Base-by-base conservation (phyloP, 2,888 invertebrate genomes). In the Oligia strigilis region DNA sequence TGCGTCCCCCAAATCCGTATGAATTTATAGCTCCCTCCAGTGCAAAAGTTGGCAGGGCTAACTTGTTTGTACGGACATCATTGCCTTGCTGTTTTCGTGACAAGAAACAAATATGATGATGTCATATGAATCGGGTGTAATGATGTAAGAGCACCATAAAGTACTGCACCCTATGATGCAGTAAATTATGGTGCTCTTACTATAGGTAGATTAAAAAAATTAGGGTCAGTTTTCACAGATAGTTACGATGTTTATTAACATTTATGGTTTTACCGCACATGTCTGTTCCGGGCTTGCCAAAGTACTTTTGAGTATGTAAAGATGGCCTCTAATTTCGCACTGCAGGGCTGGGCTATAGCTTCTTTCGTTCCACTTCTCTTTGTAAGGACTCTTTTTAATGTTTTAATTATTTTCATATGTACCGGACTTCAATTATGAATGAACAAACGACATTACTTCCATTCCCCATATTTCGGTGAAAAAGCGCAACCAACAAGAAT, bases 11-110 rank as follows among this genome's bases (percentile, higher is more conserved):
- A 91, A 92, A 92, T 92, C 91, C 91, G 86, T 85, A 90, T 87
- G 89, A 92, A 93, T 93, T 93, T 93, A 93, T 93, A 75, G 89
- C 89, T 81, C 81, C 79, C 88, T 87, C 85, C 86, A 86, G 85
- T 72, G 84, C 69, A 83, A 87, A 86, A 80, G 85, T 88, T 84
- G 85, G 83, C 80, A 80, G 72, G 81, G 77, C 75, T 75, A 83
- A 72, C 74, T 87, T 87, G 80, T 87, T 81, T 78, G 85, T 84
- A 76, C 72, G 80, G 76, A 76, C 82, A 75, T 84, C 85, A 85
- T 87, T 72, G 69, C 74, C 36, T 83, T 77, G 80, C 84, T 72
- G 58, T 87, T 87, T 85, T 80, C 74, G 43, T 74, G 62, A 79
- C 60, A 69, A 69, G 73, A 67, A 55, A 36, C 55, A 58, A 72